Evolutionary conservation across 2,888 invertebrate genomes (phyloP).

Genomic region (Galerucella nymphaeae): DNA sequence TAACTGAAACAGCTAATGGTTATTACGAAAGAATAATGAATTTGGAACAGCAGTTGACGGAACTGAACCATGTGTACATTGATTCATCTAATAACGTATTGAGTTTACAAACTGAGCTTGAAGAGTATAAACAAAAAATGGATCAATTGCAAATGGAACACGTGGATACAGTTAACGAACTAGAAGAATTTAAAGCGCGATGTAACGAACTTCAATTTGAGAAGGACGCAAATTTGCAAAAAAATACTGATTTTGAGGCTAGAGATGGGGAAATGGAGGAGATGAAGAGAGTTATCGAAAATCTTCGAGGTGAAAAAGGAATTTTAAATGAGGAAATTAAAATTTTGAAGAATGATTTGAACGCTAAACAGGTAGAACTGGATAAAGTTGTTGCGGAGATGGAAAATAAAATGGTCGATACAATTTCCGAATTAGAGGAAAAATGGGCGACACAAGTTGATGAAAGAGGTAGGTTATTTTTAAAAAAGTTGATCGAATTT

Average conservation of each 20-base stretch:
- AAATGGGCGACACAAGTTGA: slow-evolving; percentile 69
- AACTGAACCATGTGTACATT: slow-evolving; percentile 20
- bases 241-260: slow-evolving; percentile 17
- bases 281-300: slow-evolving; percentile 39
- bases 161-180: slow-evolving; percentile 47
- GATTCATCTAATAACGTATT: slow-evolving; percentile 48
- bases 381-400: slow-evolving; percentile 53
- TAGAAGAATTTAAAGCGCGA: slow-evolving; percentile 51
- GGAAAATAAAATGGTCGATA: slow-evolving; percentile 52
- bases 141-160: slow-evolving; percentile 47
- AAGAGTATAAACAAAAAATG: slow-evolving; percentile 40
- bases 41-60: slow-evolving; percentile 23
- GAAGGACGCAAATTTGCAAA: background rate
- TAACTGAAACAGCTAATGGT: slow-evolving; percentile 5
- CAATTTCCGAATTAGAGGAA: slow-evolving; percentile 46
- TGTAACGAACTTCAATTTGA: slow-evolving; percentile 41
- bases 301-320: slow-evolving; percentile 30
- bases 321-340: slow-evolving; percentile 42
- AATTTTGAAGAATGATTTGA: slow-evolving; percentile 38
- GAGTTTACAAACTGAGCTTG: slow-evolving; percentile 48
- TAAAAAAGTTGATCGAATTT: too few relatives aligned
- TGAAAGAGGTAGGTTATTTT: slow-evolving; percentile 59
- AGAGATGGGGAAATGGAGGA: slow-evolving; percentile 42
- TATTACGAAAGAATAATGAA: slow-evolving; percentile 16
- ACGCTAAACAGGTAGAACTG: slow-evolving; percentile 39